These are phyloP conservation scores for Agelas oroides DNA, from an alignment of 37 sponge, comb jelly and placozoan species.

Conservation along the genomic window DNA sequence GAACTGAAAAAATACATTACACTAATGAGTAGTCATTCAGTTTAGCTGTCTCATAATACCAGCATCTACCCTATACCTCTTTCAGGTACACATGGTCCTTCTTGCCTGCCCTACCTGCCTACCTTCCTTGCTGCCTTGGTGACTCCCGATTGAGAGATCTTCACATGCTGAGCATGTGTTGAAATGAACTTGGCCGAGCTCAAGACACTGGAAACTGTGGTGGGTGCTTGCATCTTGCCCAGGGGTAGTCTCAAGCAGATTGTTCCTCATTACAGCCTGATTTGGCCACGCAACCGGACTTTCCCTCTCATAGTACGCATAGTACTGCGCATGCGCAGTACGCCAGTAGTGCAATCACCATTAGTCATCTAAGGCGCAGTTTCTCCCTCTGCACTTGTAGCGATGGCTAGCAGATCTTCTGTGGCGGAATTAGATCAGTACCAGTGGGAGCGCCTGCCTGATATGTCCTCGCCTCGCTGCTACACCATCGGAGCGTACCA, in stretches of 20 bases:
- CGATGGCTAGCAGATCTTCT: no score
- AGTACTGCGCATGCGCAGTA: neutral
- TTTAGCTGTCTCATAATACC: no score
- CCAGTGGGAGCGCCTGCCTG: conserved; percentile 72
- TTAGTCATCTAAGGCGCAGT: neutral
- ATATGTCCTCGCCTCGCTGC: conserved; percentile 60
- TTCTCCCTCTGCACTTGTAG: no score
- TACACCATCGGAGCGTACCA: conserved; percentile 56
- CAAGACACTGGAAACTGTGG: conserved; percentile 1
- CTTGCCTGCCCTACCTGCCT: no score
- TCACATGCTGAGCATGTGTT: conserved; percentile 16
- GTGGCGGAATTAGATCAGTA: conserved; percentile 12
- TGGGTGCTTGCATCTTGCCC: no score
- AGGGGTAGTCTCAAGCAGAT: no score
- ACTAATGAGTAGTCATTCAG: no score
- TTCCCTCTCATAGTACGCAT: no score
- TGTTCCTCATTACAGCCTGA: no score
- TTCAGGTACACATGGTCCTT: neutral
- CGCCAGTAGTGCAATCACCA: neutral
- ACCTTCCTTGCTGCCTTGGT: conserved; percentile 28
- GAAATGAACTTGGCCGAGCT: conserved; percentile 52
- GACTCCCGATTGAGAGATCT: conserved; percentile 20
- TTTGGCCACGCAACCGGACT: no score
- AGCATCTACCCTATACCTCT: no score
- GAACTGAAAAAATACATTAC: no score